Evolutionary conservation across 92 coral and sea anemone genomes (phyloP), one percentile per base, ranked within the genome.

Genomic region (Actinernus sp.): DNA sequence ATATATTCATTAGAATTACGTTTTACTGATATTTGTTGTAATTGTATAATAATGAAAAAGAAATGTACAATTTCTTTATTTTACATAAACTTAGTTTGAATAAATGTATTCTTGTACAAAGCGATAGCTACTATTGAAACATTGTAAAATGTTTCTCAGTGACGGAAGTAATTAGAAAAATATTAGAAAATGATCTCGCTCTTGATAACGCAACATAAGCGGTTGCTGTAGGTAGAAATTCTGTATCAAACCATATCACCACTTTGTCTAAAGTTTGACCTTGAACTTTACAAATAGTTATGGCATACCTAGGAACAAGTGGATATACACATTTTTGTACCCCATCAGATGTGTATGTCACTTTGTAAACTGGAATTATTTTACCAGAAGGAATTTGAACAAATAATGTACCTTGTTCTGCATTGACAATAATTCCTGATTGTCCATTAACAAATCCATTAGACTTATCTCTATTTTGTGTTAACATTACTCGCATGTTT

Each of bases 381-480:
- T 44, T 67, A 8, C 56, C 56, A 26, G 61, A 50, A 12, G 71
- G 23, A 0, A 78, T 29, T 18, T 57, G 31, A 4, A 78, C 23
- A 13, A 68, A 49, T 4, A 78, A 40, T 0, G 54, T 68, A 24
- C 36, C 16, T 27, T 58, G 56, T 22, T 68, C 50, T 12, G 53
- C 55, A 0, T n/a, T n/a, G 4, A 7, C 8, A 50, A 78, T 26
- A 2, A 30, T 57, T 3, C 61, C 85, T 18, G 6, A 5, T 32
- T 78, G 77, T 1, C 85, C 85, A 26, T 78, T 78, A 0, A 78
- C 85, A 1, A 78, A 77, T 4, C 78, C 63, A 3, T 27, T 58
- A 19, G 13, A 9, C 30, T 77, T 77, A 55, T 77, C 28, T 10
- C 76, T 21, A 25, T 72, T 72, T 31, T 48, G 61, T 2, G 71